Evolutionary conservation across 2,888 invertebrate species (phyloP), one percentile per base, ranked within the genome.

Genomic region (Lomographa bimaculata): DNA sequence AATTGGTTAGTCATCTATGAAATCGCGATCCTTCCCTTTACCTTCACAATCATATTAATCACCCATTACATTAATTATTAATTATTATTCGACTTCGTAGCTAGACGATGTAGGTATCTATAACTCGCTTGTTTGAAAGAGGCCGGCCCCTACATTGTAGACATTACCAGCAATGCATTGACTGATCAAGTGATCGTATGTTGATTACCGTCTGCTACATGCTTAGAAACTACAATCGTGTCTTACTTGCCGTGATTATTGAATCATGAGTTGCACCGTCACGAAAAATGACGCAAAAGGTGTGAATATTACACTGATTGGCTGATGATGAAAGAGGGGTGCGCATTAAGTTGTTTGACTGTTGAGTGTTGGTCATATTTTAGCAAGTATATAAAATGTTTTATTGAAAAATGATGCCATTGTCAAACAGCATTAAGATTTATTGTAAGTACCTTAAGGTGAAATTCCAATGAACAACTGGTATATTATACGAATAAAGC

Each of bases 271-370:
- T 21, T 46, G 40, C 46, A 35, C 27, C 29, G 30, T 50, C 47
- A 53, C 47, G 47, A 27, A 39, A 41, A 40, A 42, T 50, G 47
- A 53, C 43, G 47, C 18, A 37, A 36, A 42, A 6, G 9, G 18
- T 25, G 41, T 50, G 27, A 38, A 38, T 33, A 47, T 25, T 38
- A 45, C 34, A 25, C 16, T 29, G 6, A 18, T 19, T 3, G 2
- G 5, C 8, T 23, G 20, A 9, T 42, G 41, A 18, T 11, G 26
- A 26, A 30, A 26, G 24, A 4, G 12, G 19, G 27, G 17, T 26
- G 11, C 8, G 14, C 24, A 10, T 7, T 2, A 24, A 7, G 11
- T 8, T 9, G 11, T 6, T 16, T 18, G 2, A 8, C 4, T 14
- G 14, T 14, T 14, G 14, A 14, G 14, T n/a, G n/a, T n/a, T n/a